Evolutionary conservation across 2,113 vertebrate genomes (phyloP).

Genomic region (Embiotoca jacksoni): DNA sequence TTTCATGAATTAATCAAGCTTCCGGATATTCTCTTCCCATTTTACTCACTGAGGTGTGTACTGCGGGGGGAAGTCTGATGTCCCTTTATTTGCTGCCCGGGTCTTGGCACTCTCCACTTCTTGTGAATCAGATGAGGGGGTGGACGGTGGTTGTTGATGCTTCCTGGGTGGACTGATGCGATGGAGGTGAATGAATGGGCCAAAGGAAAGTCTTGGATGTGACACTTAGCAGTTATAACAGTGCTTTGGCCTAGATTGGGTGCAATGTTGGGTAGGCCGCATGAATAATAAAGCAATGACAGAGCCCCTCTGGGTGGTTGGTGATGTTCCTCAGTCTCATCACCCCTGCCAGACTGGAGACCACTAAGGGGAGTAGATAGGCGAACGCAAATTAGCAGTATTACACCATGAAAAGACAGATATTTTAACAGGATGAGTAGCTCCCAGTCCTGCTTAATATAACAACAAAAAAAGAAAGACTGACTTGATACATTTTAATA

Average conservation of each 20-base stretch:
- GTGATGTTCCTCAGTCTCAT: constrained; percentile 71
- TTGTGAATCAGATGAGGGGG: constrained; percentile 60
- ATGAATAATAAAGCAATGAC: constrained; percentile 81
- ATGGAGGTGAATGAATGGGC: constrained; percentile 63
- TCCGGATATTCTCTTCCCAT: constrained; percentile 64
- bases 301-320: constrained; percentile 70
- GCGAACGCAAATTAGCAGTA: constrained; percentile 39
- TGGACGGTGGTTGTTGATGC: constrained; percentile 48
- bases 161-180: constrained; percentile 46
- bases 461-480: constrained; percentile 19
- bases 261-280: constrained; percentile 66
- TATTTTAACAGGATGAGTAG: constrained; percentile 29
- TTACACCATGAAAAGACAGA: constrained; percentile 35
- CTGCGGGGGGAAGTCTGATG: constrained; percentile 45
- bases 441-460: constrained; percentile 25
- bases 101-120: constrained; percentile 31
- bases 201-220: constrained; percentile 58
- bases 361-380: constrained; percentile 33
- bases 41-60: constrained; percentile 65
- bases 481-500: constrained; percentile 7
- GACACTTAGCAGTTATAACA: constrained; percentile 71
- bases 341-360: constrained; percentile 43
- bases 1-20: constrained; percentile 83
- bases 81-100: constrained; percentile 41
- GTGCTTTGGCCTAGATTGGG: constrained; percentile 77